These are phyloP conservation scores for Cyrtonyx montezumae DNA, from an alignment of 2,113 vertebrate genomes.

Conservation along the genomic window DNA sequence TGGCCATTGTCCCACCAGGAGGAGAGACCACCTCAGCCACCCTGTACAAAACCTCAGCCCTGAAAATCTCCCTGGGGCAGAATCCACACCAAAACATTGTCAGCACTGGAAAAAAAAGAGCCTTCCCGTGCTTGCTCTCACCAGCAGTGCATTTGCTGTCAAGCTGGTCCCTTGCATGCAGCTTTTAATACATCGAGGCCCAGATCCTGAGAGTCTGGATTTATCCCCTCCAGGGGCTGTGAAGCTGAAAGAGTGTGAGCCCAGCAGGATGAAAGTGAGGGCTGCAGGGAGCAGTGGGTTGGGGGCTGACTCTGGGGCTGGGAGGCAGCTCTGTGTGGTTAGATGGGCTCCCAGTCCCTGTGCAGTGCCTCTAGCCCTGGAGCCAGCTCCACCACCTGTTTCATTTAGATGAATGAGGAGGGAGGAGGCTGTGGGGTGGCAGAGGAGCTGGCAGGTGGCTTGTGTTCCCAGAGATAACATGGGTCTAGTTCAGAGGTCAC, in stretches of 20 bases:
- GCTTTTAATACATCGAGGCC: neutral
- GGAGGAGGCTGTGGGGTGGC: rapidly evolving
- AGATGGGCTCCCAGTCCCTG: neutral
- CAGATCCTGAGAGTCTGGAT: neutral
- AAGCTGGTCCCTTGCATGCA: neutral
- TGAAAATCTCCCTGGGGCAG: neutral
- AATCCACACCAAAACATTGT: rapidly evolving
- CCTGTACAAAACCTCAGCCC: neutral
- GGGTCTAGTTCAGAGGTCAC: slow-evolving; percentile 66
- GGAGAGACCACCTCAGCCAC: neutral
- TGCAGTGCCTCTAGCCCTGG: neutral
- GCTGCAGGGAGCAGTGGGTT: neutral
- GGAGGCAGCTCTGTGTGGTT: neutral
- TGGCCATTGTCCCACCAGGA: rapidly evolving
- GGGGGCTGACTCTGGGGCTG: neutral
- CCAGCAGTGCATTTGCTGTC: neutral
- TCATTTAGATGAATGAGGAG: neutral
- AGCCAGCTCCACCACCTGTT: neutral
- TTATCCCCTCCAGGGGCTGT: neutral
- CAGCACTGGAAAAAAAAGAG: neutral
- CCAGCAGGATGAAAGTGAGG: rapidly evolving
- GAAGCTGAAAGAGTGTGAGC: neutral
- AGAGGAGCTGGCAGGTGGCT: slow-evolving; percentile 23
- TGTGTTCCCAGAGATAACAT: slow-evolving; percentile 61
- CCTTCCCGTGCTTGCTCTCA: neutral